Evolutionary conservation across 2,113 vertebrate genomes (phyloP).

Genomic region (Pycnonotus jocosus): DNA sequence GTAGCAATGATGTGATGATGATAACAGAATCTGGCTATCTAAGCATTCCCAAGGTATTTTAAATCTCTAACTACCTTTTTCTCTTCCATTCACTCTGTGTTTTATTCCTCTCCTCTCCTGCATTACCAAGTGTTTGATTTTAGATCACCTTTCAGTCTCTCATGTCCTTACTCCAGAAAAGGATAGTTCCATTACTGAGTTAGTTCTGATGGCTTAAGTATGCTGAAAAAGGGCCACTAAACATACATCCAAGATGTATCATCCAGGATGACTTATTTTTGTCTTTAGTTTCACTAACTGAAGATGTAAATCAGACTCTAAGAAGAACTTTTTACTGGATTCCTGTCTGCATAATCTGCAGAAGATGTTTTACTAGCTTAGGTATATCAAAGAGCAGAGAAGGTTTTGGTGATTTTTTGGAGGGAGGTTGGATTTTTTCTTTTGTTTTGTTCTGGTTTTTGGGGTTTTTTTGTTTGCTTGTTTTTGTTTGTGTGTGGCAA

Average conservation of each 20-base stretch:
- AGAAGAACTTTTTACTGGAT: neutral
- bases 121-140: neutral
- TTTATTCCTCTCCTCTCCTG: neutral
- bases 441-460: neutral
- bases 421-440: too few species aligned
- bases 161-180: neutral
- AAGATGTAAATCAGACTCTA: neutral
- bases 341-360: neutral
- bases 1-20: neutral
- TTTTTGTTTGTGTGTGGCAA: neutral
- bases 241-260: neutral
- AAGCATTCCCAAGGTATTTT: neutral
- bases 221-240: neutral
- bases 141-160: neutral
- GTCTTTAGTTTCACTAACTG: neutral
- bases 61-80: neutral
- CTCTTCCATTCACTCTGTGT: neutral
- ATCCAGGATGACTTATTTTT: neutral
- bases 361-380: neutral
- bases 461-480: neutral
- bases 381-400: neutral
- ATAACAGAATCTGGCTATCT: neutral
- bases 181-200: neutral
- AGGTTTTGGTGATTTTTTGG: fast-evolving
- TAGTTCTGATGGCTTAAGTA: neutral